A percentile compares a stretch with the other conserved stretches of the same genome.
Evolutionary conservation across 2,113 vertebrate genomes (phyloP).

Genomic region (Suncus etruscus): DNA sequence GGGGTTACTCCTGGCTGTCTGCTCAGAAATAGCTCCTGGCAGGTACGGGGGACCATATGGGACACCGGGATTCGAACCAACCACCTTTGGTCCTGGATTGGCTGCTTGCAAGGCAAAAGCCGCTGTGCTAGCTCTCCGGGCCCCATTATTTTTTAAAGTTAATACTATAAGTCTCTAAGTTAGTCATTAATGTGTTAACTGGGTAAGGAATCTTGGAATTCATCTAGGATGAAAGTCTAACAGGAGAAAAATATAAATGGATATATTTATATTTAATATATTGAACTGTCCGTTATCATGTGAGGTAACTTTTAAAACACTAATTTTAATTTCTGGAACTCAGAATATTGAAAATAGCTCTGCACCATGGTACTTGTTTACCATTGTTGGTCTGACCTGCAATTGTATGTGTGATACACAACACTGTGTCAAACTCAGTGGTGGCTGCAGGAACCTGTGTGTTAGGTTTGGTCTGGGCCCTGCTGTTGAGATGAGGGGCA

Average conservation of each 20-base stretch:
- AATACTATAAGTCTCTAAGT: neutral
- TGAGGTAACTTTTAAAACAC: constrained; percentile 5
- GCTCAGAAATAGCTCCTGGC: no score
- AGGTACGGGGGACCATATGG: no score
- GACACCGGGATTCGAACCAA: no score
- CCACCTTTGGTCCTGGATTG: no score
- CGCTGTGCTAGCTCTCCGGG: no score
- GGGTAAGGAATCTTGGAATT: neutral
- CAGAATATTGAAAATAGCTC: neutral
- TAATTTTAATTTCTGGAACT: constrained; percentile 3
- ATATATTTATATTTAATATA: constrained; percentile 21
- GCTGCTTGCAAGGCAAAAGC: no score
- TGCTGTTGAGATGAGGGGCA: no score
- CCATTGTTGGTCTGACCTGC: constrained; percentile 9
- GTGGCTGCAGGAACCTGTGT: no score
- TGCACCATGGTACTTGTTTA: neutral
- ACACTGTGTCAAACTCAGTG: no score
- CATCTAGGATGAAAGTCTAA: neutral
- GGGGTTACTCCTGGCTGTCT: no score
- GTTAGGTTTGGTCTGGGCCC: no score
- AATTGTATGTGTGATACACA: neutral
- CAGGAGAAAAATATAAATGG: constrained; percentile 2
- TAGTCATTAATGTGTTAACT: neutral
- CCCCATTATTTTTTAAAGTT: constrained; percentile 35
- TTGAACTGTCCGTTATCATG: neutral